Evolutionary conservation across 2,888 invertebrate genomes (phyloP).

Genomic region (Hanleya hanleyi): DNA sequence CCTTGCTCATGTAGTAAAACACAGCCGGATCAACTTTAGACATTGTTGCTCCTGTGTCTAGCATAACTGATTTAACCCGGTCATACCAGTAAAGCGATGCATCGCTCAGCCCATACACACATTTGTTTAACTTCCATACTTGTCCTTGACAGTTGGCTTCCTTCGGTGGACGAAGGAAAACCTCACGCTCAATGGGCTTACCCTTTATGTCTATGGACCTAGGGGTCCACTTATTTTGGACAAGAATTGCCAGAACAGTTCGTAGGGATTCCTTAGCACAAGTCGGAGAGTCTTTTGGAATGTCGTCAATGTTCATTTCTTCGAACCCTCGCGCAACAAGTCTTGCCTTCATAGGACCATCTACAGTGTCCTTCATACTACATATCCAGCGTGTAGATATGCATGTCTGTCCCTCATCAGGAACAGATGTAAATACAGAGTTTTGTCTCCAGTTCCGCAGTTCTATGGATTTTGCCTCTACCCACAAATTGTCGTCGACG

Average conservation of each 20-base stretch:
- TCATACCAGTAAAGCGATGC: conserved; percentile 21
- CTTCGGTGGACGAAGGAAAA: conserved; percentile 15
- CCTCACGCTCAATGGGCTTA: conserved; percentile 9
- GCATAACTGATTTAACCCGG: conserved; percentile 28
- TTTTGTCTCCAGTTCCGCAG: neutral
- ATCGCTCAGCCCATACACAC: conserved; percentile 24
- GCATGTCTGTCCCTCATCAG: neutral
- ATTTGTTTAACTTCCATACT: conserved; percentile 21
- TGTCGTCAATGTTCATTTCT: neutral
- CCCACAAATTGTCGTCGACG: too few relatives aligned
- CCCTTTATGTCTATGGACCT: conserved; percentile 23
- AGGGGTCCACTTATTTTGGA: neutral
- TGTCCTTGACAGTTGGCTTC: neutral
- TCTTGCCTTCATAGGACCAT: conserved; percentile 14
- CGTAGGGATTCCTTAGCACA: conserved; percentile 5
- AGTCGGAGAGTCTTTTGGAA: conserved; percentile 17
- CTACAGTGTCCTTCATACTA: neutral
- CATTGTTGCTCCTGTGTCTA: conserved; percentile 13
- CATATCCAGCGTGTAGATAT: neutral
- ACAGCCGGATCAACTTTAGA: conserved; percentile 36
- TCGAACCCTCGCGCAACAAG: conserved; percentile 26
- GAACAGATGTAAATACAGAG: neutral
- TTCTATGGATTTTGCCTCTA: neutral
- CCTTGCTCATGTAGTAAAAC: conserved; percentile 29
- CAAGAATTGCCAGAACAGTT: conserved; percentile 7